These are phyloP conservation scores for Mesochorus sp. DNA, from an alignment of 2,888 invertebrate species.

Conservation along the genomic window DNA sequence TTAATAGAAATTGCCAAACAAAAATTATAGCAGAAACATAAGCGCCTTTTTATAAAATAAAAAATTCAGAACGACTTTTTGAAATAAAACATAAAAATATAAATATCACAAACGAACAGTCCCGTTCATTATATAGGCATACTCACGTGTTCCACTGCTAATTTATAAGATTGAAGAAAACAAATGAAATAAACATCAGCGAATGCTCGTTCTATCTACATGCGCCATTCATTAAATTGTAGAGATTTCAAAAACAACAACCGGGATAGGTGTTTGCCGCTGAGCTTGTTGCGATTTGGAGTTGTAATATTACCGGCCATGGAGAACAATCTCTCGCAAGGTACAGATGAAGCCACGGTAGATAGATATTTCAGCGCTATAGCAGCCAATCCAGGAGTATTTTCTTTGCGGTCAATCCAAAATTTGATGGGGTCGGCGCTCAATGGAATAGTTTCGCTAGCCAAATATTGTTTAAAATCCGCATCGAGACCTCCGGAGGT, in stretches of 20 bases:
- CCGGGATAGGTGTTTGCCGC: slow-evolving; percentile 20
- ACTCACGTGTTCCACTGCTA: not conserved
- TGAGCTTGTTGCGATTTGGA: slow-evolving; percentile 34
- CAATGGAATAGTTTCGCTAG: slow-evolving; percentile 3
- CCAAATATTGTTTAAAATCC: slow-evolving; percentile 22
- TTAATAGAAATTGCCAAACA: no score
- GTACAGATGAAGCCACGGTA: slow-evolving; percentile 29
- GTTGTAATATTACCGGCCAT: slow-evolving; percentile 35
- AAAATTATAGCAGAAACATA: not conserved
- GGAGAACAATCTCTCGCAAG: slow-evolving; percentile 42
- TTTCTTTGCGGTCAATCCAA: slow-evolving; percentile 20
- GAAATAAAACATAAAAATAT: not conserved
- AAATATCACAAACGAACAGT: slow-evolving; percentile 4
- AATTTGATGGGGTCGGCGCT: slow-evolving; percentile 30
- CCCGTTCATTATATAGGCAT: not conserved
- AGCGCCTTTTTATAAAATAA: slow-evolving; percentile 6
- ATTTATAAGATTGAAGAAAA: not conserved
- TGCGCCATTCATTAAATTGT: slow-evolving; percentile 18
- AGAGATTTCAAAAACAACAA: slow-evolving; percentile 41
- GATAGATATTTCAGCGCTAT: slow-evolving; percentile 44
- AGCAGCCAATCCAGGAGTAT: slow-evolving; percentile 22
- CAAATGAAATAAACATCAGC: not conserved
- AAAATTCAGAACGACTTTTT: not conserved
- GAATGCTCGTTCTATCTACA: slow-evolving; percentile 25
- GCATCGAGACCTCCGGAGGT: slow-evolving; percentile 5